Percentiles rank a stretch among this genome's conserved stretches.
Conservation (phyloP, 2,113 vertebrate genomes). For the Trichechus manatus region DNA sequence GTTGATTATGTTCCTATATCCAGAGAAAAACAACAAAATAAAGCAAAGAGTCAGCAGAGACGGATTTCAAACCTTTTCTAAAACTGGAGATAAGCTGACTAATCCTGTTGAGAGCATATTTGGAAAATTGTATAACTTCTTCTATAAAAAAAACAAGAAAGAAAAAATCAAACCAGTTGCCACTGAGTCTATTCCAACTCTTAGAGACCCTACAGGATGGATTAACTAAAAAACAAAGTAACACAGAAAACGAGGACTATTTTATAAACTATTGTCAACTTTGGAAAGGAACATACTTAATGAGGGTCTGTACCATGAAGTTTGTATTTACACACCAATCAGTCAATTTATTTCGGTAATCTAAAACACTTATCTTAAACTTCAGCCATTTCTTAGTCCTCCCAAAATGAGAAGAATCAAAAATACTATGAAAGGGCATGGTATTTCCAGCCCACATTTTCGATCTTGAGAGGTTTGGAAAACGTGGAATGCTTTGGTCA, state of each 20-base stretch:
- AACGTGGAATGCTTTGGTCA: conserved; percentile 55
- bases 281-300: not conserved
- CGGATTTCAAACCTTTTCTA: conserved; percentile 24
- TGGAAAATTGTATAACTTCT: not conserved
- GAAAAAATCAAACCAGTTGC: not conserved
- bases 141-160: not conserved
- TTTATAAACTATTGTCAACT: not conserved
- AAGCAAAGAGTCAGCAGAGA: not conserved
- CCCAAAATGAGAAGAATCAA: conserved; percentile 38
- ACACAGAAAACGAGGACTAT: not conserved
- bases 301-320: not conserved
- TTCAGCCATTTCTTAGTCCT: conserved; percentile 35
- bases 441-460: conserved; percentile 54
- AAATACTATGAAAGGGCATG: conserved; percentile 5
- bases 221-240: not conserved
- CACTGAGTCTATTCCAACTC: not conserved
- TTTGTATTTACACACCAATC: not conserved
- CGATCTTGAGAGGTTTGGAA: conserved; percentile 50
- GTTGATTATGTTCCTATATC: not conserved
- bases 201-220: not conserved
- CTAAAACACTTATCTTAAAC: conserved; percentile 35
- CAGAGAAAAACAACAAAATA: not conserved
- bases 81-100: not conserved
- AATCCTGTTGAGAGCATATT: not conserved
- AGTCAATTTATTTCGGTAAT: not conserved